Base-by-base conservation (phyloP, 1,140 invertebrate species). In the Pararge aegeria region DNA sequence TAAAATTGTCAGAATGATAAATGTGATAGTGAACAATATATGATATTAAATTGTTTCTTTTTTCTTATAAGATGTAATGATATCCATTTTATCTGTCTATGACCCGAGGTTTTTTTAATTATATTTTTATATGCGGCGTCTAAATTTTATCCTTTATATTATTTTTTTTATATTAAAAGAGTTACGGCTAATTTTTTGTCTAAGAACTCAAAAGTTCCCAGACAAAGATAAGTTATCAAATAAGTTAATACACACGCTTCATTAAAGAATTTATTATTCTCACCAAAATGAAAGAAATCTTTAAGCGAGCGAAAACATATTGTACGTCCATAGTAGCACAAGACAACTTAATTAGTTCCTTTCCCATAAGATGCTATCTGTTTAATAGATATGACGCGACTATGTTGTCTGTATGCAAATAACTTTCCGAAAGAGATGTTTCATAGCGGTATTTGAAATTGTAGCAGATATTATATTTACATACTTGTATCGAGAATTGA, bases 341-440 rank as follows among this genome's bases (percentile, higher is more conserved):
- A 50, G 46, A 50, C 46, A 40, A 30, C 55, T 57, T 57, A 57
- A 58, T 58, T 58, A 48, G 46, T 40, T 27, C 24, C 34, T 42
- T 51, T 58, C 55, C 40, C 55, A 58, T 40, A 40, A 40, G 46
- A 16, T 46, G 29, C 15, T 58, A 58, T 58, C 55, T 58, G 24
- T n/a, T 58, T 58, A 42, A 51, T 51, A 42, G 37, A 50, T 20
- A 46, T 57, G 48, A 40, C 15, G 37, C 37, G 37, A 40, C 16
- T 40, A 15, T 40, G 15, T 58, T 40, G 55, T 51, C 50, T 58
- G 20, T 42, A 58, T 58, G 48, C 38, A 51, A 51, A 58, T 58
- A 40, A 50, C 51, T 42, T 54, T 58, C 37, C 34, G 48, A 57
- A 37, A 27, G 13, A 58, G 37, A 21, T 40, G 52, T 54, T 42